A percentile compares a stretch with the other conserved stretches of the same genome.
These are phyloP conservation scores for Peromyscus californicus DNA, from an alignment of 2,113 vertebrate genomes.

Conservation along the genomic window DNA sequence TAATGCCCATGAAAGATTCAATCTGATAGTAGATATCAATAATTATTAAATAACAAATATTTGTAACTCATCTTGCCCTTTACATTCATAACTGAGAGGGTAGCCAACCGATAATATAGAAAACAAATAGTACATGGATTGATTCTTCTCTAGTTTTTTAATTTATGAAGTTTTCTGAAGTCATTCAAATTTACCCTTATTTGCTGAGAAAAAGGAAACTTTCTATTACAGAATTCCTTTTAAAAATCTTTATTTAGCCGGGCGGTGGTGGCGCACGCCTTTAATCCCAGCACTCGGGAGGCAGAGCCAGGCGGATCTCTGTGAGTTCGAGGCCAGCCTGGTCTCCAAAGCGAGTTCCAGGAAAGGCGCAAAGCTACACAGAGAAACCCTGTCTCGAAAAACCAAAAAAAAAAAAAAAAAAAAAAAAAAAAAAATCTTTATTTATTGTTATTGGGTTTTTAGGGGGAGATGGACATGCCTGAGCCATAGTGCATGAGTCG, in stretches of 20 bases:
- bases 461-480: fast-evolving
- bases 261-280: too few relatives aligned
- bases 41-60: conserved; percentile 33
- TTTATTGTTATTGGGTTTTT: background rate
- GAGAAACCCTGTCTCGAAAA: too few relatives aligned
- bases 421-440: too few relatives aligned
- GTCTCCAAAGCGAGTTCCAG: too few relatives aligned
- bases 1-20: background rate
- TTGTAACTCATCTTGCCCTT: background rate
- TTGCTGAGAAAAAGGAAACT: background rate
- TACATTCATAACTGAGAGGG: background rate
- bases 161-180: background rate
- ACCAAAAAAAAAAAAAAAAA: too few relatives aligned
- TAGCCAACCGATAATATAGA: background rate
- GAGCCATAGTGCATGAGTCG: too few relatives aligned
- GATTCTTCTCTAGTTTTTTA: background rate
- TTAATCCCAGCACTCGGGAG: too few relatives aligned
- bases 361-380: too few relatives aligned
- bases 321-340: too few relatives aligned
- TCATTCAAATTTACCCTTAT: conserved; percentile 1
- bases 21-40: background rate
- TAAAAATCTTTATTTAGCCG: too few relatives aligned
- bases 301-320: too few relatives aligned
- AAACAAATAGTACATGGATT: background rate
- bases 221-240: background rate